Evolutionary conservation across 2,113 vertebrate species (phyloP), one percentile per base, ranked within the genome.

Genomic region (Crocuta crocuta): DNA sequence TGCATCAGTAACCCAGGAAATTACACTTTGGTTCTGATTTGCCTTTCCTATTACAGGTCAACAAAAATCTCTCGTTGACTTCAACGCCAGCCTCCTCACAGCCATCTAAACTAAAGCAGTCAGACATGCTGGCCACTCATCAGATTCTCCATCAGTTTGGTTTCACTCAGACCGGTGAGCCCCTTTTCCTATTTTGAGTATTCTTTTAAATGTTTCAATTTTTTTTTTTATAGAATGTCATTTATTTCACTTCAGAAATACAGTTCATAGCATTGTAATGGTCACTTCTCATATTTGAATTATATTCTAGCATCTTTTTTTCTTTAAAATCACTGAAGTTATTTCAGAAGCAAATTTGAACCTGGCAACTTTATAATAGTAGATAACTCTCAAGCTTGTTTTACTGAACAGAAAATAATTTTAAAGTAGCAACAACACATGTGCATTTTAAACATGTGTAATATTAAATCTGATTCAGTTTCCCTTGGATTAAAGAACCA

Each of bases 61-160:
- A 99, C 98, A 99, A 99, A 98, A 99, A 98, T 92, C 97, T 99
- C 66, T 99, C 98, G 7, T 96, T 99, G 84, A 99, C 99, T 84
- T 99, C 99, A 13, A 98, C 99, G 21, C 99, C 99, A 89, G 96
- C 98, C 10, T 98, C 99, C 91, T 99, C 99, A 39, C 99, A 99
- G 26, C 99, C 99, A 97, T 98, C 99, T 90, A 99, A 98, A 94
- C 98, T 99, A 95, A 99, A 98, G 74, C 97, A 99, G 92, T 97
- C 99, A 0, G 97, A 97, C 9, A 39, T 98, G 79, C 95, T 98
- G 71, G 98, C 98, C 1, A 7, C 99, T 95, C 98, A 98, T 48
- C 97, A 99, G 63, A 98, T 98, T 96, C 98, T 98, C 17, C 99
- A 98, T 71, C 98, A 98, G 43, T 97, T 99, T 55, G 98, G 99